Percentiles rank a stretch among this genome's conserved stretches.
These are phyloP conservation scores for Sclerodermus sp. DNA, from an alignment of 2,888 invertebrate genomes.

Conservation along the genomic window DNA sequence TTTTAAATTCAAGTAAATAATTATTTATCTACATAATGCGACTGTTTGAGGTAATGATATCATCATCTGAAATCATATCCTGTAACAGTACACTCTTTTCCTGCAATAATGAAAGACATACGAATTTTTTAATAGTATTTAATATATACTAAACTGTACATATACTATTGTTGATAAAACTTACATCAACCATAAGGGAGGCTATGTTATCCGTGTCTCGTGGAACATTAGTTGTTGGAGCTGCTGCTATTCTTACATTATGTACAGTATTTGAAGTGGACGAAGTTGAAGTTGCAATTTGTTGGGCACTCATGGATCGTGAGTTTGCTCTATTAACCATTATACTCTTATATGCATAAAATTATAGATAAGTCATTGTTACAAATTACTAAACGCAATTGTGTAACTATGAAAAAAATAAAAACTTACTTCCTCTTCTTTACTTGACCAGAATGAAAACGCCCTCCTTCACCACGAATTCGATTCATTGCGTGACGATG, in stretches of 20 bases:
- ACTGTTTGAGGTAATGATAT: constrained; percentile 37
- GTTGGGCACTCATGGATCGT: constrained; percentile 41
- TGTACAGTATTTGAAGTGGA: constrained; percentile 33
- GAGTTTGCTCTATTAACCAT: constrained; percentile 38
- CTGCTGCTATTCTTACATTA: constrained; percentile 43
- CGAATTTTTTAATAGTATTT: constrained; percentile 1
- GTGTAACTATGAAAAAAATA: constrained; percentile 3
- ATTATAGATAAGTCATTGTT: constrained; percentile 17
- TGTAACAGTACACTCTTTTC: constrained; percentile 37
- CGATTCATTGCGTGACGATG: constrained; percentile 98
- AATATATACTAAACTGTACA: background rate
- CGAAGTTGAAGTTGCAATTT: constrained; percentile 39
- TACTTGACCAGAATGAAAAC: constrained; percentile 79
- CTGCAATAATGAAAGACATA: constrained; percentile 27
- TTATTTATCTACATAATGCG: constrained; percentile 27
- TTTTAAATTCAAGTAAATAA: constrained; percentile 8
- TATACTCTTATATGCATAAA: constrained; percentile 31
- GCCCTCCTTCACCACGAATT: constrained; percentile 93
- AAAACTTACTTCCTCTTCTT: constrained; percentile 51
- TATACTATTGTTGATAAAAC: constrained; percentile 3
- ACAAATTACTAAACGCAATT: background rate
- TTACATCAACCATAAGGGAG: constrained; percentile 46
- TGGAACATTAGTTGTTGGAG: constrained; percentile 28
- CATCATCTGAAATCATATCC: constrained; percentile 44
- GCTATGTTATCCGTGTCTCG: constrained; percentile 45